Evolutionary conservation across 2,113 vertebrate genomes (phyloP).

Genomic region (Nansenia antarctica): DNA sequence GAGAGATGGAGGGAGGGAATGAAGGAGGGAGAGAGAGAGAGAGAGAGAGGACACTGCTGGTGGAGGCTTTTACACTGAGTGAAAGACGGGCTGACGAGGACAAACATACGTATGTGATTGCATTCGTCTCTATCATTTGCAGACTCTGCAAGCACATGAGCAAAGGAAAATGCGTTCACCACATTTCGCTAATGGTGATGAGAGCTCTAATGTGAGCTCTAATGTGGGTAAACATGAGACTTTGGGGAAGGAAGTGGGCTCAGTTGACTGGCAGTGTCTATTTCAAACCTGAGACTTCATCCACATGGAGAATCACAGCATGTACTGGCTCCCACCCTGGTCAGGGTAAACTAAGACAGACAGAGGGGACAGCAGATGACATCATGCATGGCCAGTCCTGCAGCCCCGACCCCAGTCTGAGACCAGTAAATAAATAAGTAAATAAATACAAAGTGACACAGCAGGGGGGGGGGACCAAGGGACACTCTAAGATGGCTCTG

Average conservation of each 20-base stretch:
- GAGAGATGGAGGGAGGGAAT: neutral
- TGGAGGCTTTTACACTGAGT: no score
- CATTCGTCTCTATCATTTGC: conserved; percentile 22
- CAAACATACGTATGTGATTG: no score
- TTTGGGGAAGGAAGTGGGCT: conserved; percentile 34
- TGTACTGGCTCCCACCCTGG: conserved; percentile 31
- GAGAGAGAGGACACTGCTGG: neutral
- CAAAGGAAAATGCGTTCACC: conserved; percentile 31
- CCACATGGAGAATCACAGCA: conserved; percentile 41
- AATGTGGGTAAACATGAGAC: conserved; percentile 34
- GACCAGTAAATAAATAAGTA: conserved; percentile 44
- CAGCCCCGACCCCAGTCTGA: conserved; percentile 44
- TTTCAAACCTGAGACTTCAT: conserved; percentile 45
- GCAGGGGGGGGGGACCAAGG: conserved; percentile 17
- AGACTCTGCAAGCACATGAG: conserved; percentile 28
- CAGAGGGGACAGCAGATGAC: conserved; percentile 31
- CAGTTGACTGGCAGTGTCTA: conserved; percentile 36
- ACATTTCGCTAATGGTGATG: conserved; percentile 38
- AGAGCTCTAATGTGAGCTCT: conserved; percentile 17
- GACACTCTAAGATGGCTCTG: conserved; percentile 59
- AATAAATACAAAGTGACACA: conserved; percentile 61
- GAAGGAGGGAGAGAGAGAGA: neutral
- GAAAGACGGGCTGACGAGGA: no score
- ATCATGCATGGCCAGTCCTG: conserved; percentile 33
- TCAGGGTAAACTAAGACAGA: no score